Base-by-base conservation (phyloP, 2,888 invertebrate species). In the Zaprionus lineosus region DNA sequence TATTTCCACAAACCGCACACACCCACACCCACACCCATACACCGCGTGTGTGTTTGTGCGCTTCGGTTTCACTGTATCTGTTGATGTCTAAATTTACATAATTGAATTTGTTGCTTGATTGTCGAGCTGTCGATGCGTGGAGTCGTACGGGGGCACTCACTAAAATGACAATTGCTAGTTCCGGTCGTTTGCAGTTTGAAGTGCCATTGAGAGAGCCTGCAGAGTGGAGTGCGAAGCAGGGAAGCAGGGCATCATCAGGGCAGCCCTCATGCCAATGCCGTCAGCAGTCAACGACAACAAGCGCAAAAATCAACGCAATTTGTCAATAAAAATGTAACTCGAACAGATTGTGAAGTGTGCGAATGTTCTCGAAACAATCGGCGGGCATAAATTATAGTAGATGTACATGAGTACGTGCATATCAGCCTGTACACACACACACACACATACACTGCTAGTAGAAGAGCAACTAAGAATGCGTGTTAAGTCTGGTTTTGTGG, bases 61-160 rank as follows among this genome's bases (percentile, higher is more conserved):
- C 16, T 48, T 19, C 33, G 26, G 40, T 33, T 24, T 44, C 19
- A 18, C 48, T 34, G 53, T 79, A 57, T 70, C 71, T 70, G 87
- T 56, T 86, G 86, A 79, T 86, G 82, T 86, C 86, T 86, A 79
- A 86, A 87, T 87, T 87, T 87, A 87, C 87, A 87, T 88, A 87
- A 87, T 87, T 87, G 88, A 88, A 87, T 87, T 89, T 89, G 89
- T 88, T 89, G 86, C 81, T 86, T 85, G 87, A 88, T 88, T 89
- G 89, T 84, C 86, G 84, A 86, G 88, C 78, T 79, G 81, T 85
- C 86, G 86, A 86, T 77, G 77, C 69, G 62, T 48, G 61, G 56
- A 65, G 37, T 68, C 53, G 63, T 59, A 78, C 74, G 82, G 77
- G 68, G 73, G 81, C 84, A 84, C 69, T 84, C 73, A 81, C 79